A percentile compares a stretch with the other conserved stretches of the same genome.
Evolutionary conservation across 1,140 invertebrate genomes (phyloP).

Genomic region (Nymphalis io): DNA sequence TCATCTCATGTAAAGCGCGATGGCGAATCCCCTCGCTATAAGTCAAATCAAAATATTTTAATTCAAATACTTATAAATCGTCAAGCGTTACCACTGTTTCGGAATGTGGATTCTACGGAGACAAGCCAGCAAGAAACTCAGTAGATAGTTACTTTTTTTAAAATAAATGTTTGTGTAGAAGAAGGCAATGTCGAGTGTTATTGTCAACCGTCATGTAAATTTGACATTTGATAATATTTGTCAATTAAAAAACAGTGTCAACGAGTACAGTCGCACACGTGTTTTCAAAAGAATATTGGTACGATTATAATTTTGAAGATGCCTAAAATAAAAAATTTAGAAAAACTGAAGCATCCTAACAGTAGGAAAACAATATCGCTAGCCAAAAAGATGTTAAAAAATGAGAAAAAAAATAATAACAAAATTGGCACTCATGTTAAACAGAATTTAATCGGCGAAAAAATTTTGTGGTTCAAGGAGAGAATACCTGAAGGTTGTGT

Average conservation of each 20-base stretch:
- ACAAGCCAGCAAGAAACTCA: too few species aligned
- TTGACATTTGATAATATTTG: neutral
- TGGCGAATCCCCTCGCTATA: too few species aligned
- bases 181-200: too few species aligned
- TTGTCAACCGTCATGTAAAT: neutral
- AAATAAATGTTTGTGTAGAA: too few species aligned
- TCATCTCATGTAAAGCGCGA: too few species aligned
- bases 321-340: slow-evolving; percentile 71
- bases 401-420: slow-evolving; percentile 83
- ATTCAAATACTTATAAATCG: too few species aligned
- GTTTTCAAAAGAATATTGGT: neutral
- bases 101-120: too few species aligned
- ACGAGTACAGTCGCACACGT: neutral
- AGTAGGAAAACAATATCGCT: slow-evolving; percentile 88
- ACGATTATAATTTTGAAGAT: slow-evolving; percentile 46
- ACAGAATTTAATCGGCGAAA: slow-evolving; percentile 86
- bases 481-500: slow-evolving; percentile 80
- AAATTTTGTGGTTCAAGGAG: slow-evolving; percentile 86
- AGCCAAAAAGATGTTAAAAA: slow-evolving; percentile 84
- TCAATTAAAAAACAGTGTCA: neutral
- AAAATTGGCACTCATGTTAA: slow-evolving; percentile 85
- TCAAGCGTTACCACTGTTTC: too few species aligned
- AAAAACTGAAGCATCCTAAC: slow-evolving; percentile 88
- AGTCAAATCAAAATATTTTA: too few species aligned
- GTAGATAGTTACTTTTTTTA: too few species aligned